phyloP scores from a whole-genome alignment of 2,113 vertebrate species.

The Colossoma macropomum region DNA sequence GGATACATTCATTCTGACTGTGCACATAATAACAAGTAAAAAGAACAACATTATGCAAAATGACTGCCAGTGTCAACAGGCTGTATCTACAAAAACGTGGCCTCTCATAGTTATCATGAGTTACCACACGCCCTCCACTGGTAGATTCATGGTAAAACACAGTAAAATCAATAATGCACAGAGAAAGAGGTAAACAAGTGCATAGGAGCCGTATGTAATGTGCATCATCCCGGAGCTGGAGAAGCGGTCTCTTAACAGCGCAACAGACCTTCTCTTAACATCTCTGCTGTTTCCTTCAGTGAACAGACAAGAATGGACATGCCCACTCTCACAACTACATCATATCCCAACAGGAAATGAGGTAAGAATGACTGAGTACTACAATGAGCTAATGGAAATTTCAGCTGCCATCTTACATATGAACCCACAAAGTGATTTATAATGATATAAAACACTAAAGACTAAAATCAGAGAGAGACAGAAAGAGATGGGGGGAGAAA shows the following conservation, averaged over 20 bases:
- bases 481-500: too few species aligned
- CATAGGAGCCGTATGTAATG: background rate
- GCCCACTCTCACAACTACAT: background rate
- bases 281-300: background rate
- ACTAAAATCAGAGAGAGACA: background rate
- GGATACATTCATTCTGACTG: background rate
- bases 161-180: background rate
- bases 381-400: background rate
- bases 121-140: conserved; percentile 11
- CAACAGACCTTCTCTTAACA: background rate
- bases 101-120: background rate
- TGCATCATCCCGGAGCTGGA: background rate
- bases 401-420: background rate
- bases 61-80: too few species aligned
- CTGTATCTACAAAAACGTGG: background rate
- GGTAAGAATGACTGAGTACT: background rate
- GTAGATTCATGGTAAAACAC: background rate
- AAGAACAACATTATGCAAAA: too few species aligned
- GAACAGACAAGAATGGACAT: background rate
- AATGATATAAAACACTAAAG: too few species aligned
- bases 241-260: background rate
- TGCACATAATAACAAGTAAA: conserved; percentile 1
- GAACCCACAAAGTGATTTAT: background rate
- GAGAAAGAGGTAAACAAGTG: background rate
- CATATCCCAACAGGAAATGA: conserved; percentile 23